These are phyloP conservation scores for Cromileptes altivelis DNA, from an alignment of 2,113 vertebrate genomes.

Conservation along the genomic window DNA sequence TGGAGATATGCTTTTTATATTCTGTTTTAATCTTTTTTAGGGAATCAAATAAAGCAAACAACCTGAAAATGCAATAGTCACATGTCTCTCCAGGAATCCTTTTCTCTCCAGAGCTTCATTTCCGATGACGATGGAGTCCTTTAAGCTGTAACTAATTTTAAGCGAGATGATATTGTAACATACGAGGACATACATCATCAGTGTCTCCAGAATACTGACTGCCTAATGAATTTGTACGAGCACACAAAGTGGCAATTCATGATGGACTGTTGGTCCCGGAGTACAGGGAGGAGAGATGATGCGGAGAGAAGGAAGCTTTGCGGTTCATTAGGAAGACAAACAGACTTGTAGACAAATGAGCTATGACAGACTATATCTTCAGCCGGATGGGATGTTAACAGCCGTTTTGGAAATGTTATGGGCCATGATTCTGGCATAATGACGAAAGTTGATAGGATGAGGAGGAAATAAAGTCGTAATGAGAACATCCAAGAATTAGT, in stretches of 20 bases:
- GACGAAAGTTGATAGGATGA: conserved; percentile 19
- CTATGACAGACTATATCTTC: conserved; percentile 26
- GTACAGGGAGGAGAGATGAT: conserved; percentile 13
- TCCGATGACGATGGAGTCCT: conserved; percentile 4
- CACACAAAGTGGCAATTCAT: conserved; percentile 16
- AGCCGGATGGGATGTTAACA: conserved; percentile 9
- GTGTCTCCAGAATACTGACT: conserved; percentile 12
- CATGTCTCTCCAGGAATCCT: background rate
- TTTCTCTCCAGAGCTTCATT: conserved; percentile 30
- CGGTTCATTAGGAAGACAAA: conserved; percentile 47
- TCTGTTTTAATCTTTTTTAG: conserved; percentile 4
- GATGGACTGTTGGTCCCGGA: background rate
- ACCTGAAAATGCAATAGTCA: background rate
- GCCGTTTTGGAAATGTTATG: conserved; percentile 6
- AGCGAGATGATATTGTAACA: conserved; percentile 26
- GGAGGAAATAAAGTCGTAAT: background rate
- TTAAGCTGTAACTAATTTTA: conserved; percentile 44
- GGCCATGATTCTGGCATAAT: conserved; percentile 17
- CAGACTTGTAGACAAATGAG: conserved; percentile 32
- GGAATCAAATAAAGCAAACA: background rate
- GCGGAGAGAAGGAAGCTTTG: background rate
- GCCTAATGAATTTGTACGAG: conserved; percentile 30
- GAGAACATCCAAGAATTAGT: conserved; percentile 7
- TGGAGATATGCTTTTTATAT: background rate
- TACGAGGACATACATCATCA: conserved; percentile 15